A percentile compares a stretch with the other conserved stretches of the same genome.
These are phyloP conservation scores for Cephus rjabovi DNA, from an alignment of 2,888 invertebrate genomes.

Conservation along the genomic window DNA sequence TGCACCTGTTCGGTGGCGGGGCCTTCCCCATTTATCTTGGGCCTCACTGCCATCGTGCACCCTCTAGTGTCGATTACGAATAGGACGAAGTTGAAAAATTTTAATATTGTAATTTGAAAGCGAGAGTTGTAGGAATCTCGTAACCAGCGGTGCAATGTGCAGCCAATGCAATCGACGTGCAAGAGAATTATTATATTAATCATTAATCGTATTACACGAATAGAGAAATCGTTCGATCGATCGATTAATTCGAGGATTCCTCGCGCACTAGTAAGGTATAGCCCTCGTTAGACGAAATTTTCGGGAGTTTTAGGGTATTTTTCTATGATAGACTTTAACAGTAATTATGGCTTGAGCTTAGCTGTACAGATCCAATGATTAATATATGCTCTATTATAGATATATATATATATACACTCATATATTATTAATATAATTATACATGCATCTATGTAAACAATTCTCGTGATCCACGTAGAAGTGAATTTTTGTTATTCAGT, in stretches of 20 bases:
- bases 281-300: not conserved
- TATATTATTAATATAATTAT: not conserved
- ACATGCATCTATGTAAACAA: not conserved
- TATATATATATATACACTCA: not conserved
- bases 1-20: not conserved
- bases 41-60: not conserved
- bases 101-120: slow-evolving; percentile 8
- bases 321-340: not conserved
- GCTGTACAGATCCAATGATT: not conserved
- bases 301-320: not conserved
- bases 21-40: too few relatives aligned
- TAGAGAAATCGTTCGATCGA: slow-evolving; percentile 8
- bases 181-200: slow-evolving; percentile 29
- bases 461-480: not conserved
- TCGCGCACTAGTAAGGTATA: not conserved
- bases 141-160: slow-evolving; percentile 49
- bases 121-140: not conserved
- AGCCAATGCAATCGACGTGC: slow-evolving; percentile 52
- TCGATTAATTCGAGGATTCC: slow-evolving; percentile 7
- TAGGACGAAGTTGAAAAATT: slow-evolving; percentile 27
- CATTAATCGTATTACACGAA: slow-evolving; percentile 6
- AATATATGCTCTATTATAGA: not conserved
- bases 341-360: not conserved
- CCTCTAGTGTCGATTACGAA: slow-evolving; percentile 15
- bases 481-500: not conserved